Percentiles rank a stretch among this genome's conserved stretches.
Conservation (phyloP, 2,113 vertebrate genomes). For the Anser cygnoides region DNA sequence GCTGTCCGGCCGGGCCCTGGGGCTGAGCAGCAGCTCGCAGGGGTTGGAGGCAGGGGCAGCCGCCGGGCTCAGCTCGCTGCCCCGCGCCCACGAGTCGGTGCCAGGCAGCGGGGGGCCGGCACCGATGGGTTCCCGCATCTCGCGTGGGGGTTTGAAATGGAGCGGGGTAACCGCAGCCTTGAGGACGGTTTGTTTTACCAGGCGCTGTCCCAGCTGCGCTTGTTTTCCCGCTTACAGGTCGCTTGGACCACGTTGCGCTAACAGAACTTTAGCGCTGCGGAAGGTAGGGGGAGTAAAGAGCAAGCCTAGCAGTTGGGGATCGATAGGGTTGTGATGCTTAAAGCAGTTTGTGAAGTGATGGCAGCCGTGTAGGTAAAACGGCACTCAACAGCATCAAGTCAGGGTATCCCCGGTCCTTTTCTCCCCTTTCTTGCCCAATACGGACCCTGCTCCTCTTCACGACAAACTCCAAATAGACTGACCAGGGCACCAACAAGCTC, state of each 20-base stretch:
- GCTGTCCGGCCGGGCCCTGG: no score
- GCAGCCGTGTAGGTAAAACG: not conserved
- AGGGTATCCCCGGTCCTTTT: no score
- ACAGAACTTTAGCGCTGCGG: not conserved
- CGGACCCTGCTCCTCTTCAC: not conserved
- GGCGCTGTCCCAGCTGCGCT: not conserved
- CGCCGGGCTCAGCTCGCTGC: no score
- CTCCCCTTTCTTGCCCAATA: not conserved
- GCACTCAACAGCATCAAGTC: not conserved
- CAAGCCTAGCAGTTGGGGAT: accelerated
- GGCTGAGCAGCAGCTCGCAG: no score
- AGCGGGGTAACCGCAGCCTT: no score
- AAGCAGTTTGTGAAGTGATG: not conserved
- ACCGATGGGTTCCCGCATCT: not conserved
- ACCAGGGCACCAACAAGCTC: accelerated
- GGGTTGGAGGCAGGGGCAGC: no score
- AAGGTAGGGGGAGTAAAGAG: not conserved
- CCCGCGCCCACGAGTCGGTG: no score
- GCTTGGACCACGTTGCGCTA: not conserved
- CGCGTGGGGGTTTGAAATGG: no score
- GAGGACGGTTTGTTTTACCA: accelerated
- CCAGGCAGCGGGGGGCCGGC: no score
- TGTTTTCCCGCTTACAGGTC: not conserved
- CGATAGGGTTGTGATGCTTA: not conserved
- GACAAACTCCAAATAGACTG: not conserved